Percentiles rank a stretch among this genome's conserved stretches.
These are phyloP conservation scores for Cheirogaleus medius DNA, from an alignment of 2,113 vertebrate species.

Conservation along the genomic window DNA sequence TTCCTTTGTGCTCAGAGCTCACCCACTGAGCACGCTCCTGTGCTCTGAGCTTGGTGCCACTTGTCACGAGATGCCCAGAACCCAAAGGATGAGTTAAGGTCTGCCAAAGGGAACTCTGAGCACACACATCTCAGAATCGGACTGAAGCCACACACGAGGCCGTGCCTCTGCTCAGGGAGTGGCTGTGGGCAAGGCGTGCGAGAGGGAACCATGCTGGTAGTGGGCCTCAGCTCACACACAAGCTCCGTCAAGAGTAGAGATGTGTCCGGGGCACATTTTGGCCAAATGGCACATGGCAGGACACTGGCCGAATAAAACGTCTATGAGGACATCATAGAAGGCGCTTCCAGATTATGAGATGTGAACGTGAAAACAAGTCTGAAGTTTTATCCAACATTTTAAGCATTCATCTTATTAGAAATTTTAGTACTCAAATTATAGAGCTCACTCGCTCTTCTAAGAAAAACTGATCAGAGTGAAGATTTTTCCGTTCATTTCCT, in stretches of 20 bases:
- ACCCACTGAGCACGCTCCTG: background rate
- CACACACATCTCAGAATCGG: background rate
- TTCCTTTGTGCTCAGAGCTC: background rate
- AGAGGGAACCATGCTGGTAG: background rate
- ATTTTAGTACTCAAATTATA: background rate
- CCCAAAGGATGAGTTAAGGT: background rate
- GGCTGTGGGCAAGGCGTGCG: background rate
- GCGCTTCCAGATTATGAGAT: background rate
- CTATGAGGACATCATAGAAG: background rate
- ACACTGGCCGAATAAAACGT: background rate
- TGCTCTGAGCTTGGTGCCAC: background rate
- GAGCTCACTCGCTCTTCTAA: background rate
- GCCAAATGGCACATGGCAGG: background rate
- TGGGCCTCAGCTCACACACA: background rate
- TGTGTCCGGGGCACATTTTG: background rate
- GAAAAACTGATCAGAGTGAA: no score
- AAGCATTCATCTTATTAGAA: background rate
- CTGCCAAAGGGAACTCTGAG: background rate
- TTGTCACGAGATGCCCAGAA: background rate
- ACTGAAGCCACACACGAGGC: background rate
- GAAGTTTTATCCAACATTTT: background rate
- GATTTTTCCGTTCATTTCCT: background rate
- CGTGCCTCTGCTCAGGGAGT: background rate
- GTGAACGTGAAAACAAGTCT: background rate
- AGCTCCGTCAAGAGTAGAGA: background rate